Base-by-base conservation (phyloP, 2,797 vertebrate species). In the Myiotriccus ornatus region DNA sequence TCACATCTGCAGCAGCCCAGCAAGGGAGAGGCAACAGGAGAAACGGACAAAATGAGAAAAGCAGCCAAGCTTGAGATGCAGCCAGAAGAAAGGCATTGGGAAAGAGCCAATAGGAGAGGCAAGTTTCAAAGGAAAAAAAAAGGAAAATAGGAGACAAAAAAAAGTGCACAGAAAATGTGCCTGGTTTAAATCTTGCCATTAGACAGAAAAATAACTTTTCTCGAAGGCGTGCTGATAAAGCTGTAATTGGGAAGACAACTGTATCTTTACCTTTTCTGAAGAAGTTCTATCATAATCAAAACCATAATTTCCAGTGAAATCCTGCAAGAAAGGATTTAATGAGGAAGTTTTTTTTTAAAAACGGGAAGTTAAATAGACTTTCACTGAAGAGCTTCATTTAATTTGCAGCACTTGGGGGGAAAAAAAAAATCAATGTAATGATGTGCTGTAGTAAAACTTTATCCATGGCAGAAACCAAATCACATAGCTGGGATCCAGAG, bases 11-110 rank as follows among this genome's bases (percentile, higher is more conserved):
- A 83, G 68, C 76, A 69, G 50, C 76, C 65, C 59, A 69, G 94
- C 86, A 44, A 93, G 89, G 93, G 78, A 75, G 78, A 70, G 92
- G 88, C 96, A 95, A 94, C 93, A 94, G 91, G 88, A 96, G 94
- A 95, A 94, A 89, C 35, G 70, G 94, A 64, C 86, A 77, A 96
- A 97, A 95, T 94, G 96, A 95, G 90, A 95, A 96, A 96, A 67
- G 93, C 91, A 94, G 95, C 95, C 91, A 80, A 95, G 93, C 96
- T 91, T 94, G 95, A 95, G 95, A 95, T 87, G 86, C 93, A 96
- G 90, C 87, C 62, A 81, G 94, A 91, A 95, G 83, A 96, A 96
- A 92, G 57, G 78, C 81, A 2, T 89, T 96, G 92, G 84, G 91
- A 84, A 84, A 60, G 92, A 94, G 95, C 96, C 95, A 97, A 86